These are phyloP conservation scores for Balanococcus diminutus DNA, from an alignment of 2,888 invertebrate species.

Conservation along the genomic window DNA sequence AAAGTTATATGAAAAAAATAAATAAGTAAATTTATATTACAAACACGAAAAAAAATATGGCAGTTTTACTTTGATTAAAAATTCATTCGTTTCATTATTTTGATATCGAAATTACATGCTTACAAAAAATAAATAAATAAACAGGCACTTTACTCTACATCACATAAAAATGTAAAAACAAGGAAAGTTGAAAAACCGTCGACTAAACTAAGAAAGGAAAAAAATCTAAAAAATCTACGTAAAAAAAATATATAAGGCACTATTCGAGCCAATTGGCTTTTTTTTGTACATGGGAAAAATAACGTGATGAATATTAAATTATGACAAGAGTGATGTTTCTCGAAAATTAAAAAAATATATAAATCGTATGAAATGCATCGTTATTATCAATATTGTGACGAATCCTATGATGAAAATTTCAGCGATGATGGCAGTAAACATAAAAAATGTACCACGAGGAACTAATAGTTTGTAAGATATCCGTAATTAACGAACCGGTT, in stretches of 20 bases:
- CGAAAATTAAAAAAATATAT: background rate
- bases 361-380: background rate
- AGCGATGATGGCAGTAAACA: background rate
- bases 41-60: conserved; percentile 45
- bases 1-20: conserved; percentile 7
- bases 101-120: conserved; percentile 49
- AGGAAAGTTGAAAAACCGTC: conserved; percentile 42
- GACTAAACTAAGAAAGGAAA: conserved; percentile 8
- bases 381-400: conserved; percentile 11
- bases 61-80: conserved; percentile 48
- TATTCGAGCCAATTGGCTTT: background rate
- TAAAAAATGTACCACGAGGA: background rate
- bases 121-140: conserved; percentile 16
- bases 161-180: conserved; percentile 16
- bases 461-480: background rate
- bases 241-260: conserved; percentile 10
- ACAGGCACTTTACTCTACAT: conserved; percentile 30
- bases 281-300: background rate
- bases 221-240: background rate
- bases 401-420: background rate
- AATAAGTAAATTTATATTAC: conserved; percentile 28
- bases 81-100: conserved; percentile 34
- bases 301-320: background rate
- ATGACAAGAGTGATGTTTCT: background rate
- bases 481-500: background rate